phyloP scores from a whole-genome alignment of 2,888 invertebrate species.

The Calephelis perditalis region DNA sequence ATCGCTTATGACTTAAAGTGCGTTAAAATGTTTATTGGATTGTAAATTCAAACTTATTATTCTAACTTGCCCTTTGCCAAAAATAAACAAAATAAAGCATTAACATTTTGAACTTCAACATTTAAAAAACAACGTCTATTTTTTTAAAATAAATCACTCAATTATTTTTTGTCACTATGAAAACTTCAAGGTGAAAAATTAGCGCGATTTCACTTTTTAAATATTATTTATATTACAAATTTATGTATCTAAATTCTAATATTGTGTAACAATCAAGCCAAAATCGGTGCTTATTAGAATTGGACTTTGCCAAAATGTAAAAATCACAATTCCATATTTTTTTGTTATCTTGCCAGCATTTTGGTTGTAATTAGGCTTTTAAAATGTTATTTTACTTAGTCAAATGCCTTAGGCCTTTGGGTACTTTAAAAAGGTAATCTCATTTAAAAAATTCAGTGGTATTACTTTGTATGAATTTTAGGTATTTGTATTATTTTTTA shows the following conservation, averaged over 20 bases:
- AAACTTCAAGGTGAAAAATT: neutral
- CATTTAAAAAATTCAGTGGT: too few species aligned
- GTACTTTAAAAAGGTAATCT: too few species aligned
- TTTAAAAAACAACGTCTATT: too few species aligned
- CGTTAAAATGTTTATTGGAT: too few species aligned
- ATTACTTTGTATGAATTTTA: too few species aligned
- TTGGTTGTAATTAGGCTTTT: slow-evolving; percentile 14
- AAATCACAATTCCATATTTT: slow-evolving; percentile 11
- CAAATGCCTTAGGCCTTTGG: neutral
- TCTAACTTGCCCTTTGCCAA: too few species aligned
- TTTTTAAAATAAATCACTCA: too few species aligned
- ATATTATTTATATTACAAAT: slow-evolving; percentile 11
- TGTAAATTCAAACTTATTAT: too few species aligned
- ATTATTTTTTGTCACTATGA: too few species aligned
- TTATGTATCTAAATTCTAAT: slow-evolving; percentile 18
- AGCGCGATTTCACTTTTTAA: slow-evolving; percentile 17
- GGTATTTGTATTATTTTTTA: neutral
- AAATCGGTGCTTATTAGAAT: slow-evolving; percentile 48
- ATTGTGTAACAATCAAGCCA: slow-evolving; percentile 44
- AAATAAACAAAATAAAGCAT: too few species aligned
- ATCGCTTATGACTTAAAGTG: neutral
- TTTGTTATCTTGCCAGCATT: slow-evolving; percentile 8
- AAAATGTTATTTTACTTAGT: slow-evolving; percentile 7
- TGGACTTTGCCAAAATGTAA: slow-evolving; percentile 44
- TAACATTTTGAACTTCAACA: too few species aligned